Conservation (phyloP, 2,113 vertebrate species). For the Noctilio leporinus region DNA sequence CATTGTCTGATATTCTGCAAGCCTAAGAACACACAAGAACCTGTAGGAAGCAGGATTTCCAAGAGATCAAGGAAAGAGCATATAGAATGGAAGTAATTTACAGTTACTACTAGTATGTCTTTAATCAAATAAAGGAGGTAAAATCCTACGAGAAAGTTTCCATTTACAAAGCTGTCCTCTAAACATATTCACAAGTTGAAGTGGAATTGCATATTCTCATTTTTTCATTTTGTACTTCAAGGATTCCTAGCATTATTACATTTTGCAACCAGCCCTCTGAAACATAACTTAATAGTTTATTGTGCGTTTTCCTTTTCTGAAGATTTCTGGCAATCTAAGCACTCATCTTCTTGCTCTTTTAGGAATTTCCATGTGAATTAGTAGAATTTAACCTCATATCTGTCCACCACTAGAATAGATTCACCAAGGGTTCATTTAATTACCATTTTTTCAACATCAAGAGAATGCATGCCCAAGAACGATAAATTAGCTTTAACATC, state of each 20-base stretch:
- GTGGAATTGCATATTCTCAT: neutral
- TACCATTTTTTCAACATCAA: neutral
- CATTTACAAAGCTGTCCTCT: neutral
- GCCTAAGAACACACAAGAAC: neutral
- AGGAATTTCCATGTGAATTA: neutral
- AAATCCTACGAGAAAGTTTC: neutral
- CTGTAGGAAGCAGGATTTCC: conserved; percentile 2
- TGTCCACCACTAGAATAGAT: neutral
- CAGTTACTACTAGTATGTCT: neutral
- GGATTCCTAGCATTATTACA: conserved; percentile 9
- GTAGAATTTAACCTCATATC: neutral
- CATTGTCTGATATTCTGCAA: neutral
- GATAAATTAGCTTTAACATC: conserved; percentile 9
- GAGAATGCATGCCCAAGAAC: conserved; percentile 11
- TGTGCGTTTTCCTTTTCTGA: conserved; percentile 1
- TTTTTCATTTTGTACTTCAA: conserved; percentile 31
- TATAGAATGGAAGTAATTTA: neutral
- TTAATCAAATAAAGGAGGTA: conserved; percentile 25
- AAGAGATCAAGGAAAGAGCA: neutral
- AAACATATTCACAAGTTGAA: conserved; percentile 7
- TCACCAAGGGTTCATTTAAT: conserved; percentile 3
- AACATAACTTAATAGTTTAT: conserved; percentile 5
- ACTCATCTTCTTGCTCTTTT: neutral
- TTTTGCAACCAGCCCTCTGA: conserved; percentile 30
- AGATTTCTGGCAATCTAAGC: neutral